A percentile compares a stretch with the other conserved stretches of the same genome.
Conservation (phyloP, 2,888 invertebrate genomes). For the Drosophila paracracens region DNA sequence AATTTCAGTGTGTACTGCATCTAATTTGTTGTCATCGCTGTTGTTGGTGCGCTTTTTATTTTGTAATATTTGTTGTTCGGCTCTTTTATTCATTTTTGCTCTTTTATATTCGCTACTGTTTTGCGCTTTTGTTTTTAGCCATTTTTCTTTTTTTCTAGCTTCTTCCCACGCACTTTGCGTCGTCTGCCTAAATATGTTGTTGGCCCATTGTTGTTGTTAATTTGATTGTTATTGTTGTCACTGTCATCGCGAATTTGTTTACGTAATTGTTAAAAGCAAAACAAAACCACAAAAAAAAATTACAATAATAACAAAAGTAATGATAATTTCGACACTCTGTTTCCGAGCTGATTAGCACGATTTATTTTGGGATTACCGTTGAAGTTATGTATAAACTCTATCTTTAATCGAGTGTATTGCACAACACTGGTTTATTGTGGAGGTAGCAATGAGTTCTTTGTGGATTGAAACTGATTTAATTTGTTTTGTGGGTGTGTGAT, state of each 20-base stretch:
- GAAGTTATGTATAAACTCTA: not conserved
- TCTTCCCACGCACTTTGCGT: constrained; percentile 73
- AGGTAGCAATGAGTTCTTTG: not conserved
- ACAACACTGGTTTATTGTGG: not conserved
- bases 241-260: constrained; percentile 60
- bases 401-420: constrained; percentile 1
- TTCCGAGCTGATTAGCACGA: constrained; percentile 43
- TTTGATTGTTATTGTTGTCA: constrained; percentile 26
- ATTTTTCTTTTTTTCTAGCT: constrained; percentile 17
- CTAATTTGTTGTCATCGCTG: constrained; percentile 68
- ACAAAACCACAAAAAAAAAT: constrained; percentile 12
- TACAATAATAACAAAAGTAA: constrained; percentile 28
- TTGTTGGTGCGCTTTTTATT: constrained; percentile 55
- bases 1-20: constrained; percentile 73
- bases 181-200: constrained; percentile 1
- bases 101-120: constrained; percentile 45
- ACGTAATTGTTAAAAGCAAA: constrained; percentile 64
- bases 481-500: not conserved
- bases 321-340: constrained; percentile 63
- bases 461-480: not conserved
- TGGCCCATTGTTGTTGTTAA: constrained; percentile 20
- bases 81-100: constrained; percentile 36
- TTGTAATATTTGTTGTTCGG: constrained; percentile 59
- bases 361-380: constrained; percentile 14
- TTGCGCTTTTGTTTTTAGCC: constrained; percentile 35